These are phyloP conservation scores for Bombus sylvicola DNA, from an alignment of 1,140 invertebrate genomes.

Conservation along the genomic window DNA sequence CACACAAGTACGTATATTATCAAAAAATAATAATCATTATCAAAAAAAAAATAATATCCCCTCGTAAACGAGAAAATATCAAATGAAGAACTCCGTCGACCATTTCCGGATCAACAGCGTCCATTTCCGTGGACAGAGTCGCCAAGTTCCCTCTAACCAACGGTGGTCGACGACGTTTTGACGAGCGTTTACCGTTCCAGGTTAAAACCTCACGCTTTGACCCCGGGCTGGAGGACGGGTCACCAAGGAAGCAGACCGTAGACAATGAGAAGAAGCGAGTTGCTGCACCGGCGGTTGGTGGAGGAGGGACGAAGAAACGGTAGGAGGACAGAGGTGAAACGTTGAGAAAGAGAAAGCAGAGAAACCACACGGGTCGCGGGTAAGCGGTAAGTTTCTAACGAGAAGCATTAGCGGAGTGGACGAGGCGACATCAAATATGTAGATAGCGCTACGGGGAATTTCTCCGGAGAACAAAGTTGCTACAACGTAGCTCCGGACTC, in stretches of 20 bases:
- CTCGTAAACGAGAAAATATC: no score
- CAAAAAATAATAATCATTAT: no score
- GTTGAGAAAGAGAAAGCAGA: constrained; percentile 13
- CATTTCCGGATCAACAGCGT: no score
- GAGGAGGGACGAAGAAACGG: background rate
- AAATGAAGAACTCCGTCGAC: no score
- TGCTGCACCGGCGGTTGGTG: background rate
- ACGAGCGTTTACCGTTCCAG: background rate
- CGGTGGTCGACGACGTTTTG: background rate
- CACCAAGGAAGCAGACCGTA: background rate
- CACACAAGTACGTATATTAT: no score
- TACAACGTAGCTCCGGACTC: constrained; percentile 54
- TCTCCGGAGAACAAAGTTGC: constrained; percentile 71
- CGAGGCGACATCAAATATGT: constrained; percentile 77
- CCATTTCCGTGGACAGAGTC: no score
- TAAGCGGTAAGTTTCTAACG: constrained; percentile 74
- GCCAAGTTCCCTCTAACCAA: no score
- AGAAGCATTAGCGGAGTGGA: constrained; percentile 75
- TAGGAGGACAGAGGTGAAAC: no score
- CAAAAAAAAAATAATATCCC: no score
- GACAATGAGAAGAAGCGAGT: constrained; percentile 12
- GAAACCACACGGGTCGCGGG: constrained; percentile 57
- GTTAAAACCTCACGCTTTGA: constrained; percentile 1
- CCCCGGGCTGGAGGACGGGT: background rate
- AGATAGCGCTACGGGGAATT: constrained; percentile 76